A percentile compares a stretch with the other conserved stretches of the same genome.
Conservation (phyloP, 2,797 vertebrate species). For the Prunella strophiata region DNA sequence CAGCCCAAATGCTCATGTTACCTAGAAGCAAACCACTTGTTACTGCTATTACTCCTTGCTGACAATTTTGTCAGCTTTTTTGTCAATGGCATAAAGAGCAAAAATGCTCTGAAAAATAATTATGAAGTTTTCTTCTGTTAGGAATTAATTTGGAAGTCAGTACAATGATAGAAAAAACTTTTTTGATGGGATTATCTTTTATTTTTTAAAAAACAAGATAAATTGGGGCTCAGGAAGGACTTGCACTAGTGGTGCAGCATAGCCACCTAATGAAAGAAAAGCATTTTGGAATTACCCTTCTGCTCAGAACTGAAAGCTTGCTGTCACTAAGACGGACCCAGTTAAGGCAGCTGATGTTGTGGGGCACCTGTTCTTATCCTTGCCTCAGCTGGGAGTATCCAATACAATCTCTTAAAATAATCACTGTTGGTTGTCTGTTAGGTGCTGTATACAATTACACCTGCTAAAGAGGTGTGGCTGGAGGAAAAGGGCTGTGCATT, state of each 20-base stretch:
- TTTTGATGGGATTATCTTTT: neutral
- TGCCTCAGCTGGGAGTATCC: neutral
- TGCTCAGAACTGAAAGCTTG: neutral
- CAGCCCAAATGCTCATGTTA: neutral
- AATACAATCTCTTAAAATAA: neutral
- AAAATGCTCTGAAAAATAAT: neutral
- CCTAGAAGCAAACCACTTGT: neutral
- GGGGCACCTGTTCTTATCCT: neutral
- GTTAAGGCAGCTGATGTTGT: neutral
- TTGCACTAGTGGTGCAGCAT: neutral
- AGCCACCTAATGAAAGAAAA: neutral
- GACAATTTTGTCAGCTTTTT: neutral
- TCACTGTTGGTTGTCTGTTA: neutral
- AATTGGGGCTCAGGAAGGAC: neutral
- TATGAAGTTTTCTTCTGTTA: neutral
- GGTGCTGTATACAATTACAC: accelerated
- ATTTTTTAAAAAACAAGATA: neutral
- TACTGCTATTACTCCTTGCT: neutral
- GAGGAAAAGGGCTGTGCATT: neutral
- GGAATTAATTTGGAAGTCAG: neutral
- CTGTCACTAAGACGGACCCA: neutral
- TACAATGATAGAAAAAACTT: neutral
- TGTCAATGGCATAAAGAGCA: neutral
- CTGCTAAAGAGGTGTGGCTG: neutral
- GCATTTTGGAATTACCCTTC: neutral